Percentiles rank a stretch among this genome's conserved stretches.
phyloP scores from a whole-genome alignment of 2,888 invertebrate species.

The Cepaea hortensis region DNA sequence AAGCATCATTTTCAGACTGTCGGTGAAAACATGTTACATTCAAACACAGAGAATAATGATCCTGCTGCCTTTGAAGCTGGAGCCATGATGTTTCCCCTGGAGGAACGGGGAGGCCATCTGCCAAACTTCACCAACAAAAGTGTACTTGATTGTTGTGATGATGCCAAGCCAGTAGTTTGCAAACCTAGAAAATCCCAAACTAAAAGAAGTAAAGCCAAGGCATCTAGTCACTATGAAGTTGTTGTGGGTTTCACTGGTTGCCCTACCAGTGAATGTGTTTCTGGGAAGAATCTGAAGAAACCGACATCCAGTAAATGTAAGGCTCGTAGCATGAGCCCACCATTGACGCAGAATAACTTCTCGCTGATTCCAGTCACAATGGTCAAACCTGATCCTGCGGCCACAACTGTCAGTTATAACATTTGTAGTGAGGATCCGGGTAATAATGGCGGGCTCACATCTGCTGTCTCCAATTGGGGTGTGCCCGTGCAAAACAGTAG shows the following conservation, averaged over 20 bases:
- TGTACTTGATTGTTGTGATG: neutral
- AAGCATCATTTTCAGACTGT: neutral
- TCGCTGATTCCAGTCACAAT: neutral
- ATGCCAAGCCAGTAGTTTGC: neutral
- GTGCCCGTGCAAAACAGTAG: neutral
- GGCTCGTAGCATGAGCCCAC: neutral
- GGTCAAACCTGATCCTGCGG: neutral
- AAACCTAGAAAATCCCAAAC: neutral
- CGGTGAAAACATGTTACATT: neutral
- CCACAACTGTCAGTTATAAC: neutral
- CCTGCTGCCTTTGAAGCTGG: neutral
- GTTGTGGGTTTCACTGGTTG: constrained; percentile 1
- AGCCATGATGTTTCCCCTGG: neutral
- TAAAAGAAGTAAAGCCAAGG: neutral
- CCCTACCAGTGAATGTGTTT: neutral
- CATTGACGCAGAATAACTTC: neutral
- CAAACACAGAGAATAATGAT: neutral
- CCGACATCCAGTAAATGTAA: neutral
- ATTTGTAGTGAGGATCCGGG: neutral
- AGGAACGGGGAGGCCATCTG: constrained; percentile 3
- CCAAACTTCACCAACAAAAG: neutral
- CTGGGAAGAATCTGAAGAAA: neutral
- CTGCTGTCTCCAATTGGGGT: neutral
- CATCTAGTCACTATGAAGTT: constrained; percentile 1
- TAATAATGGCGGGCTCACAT: too few relatives aligned